A percentile compares a stretch with the other conserved stretches of the same genome.
Evolutionary conservation across 1,140 invertebrate species (phyloP).

Genomic region (Drosophila tristis): DNA sequence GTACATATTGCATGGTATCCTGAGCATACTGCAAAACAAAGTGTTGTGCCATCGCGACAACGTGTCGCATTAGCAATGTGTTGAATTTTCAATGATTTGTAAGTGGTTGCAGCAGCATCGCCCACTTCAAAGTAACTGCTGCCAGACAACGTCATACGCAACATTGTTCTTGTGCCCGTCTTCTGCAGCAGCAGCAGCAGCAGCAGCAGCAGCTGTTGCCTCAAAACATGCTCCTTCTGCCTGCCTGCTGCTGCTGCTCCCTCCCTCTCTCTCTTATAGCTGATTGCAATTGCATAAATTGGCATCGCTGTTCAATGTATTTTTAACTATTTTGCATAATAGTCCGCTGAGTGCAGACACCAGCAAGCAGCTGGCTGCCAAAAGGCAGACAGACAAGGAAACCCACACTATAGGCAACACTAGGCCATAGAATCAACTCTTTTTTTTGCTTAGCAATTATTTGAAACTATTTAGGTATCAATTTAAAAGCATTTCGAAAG

Average conservation of each 20-base stretch:
- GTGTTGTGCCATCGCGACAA: constrained; percentile 52
- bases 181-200: constrained; percentile 28
- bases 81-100: constrained; percentile 81
- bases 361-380: constrained; percentile 14
- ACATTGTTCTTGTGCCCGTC: constrained; percentile 50
- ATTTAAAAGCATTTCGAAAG: too few relatives aligned
- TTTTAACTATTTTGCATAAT: constrained; percentile 67
- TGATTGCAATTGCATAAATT: constrained; percentile 67
- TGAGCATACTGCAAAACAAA: constrained; percentile 54
- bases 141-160: constrained; percentile 22
- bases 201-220: constrained; percentile 46
- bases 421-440: neutral
- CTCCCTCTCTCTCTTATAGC: neutral
- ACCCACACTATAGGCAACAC: neutral
- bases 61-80: constrained; percentile 78
- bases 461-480: too few relatives aligned
- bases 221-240: constrained; percentile 6
- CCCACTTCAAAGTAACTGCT: constrained; percentile 51
- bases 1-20: constrained; percentile 5
- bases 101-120: constrained; percentile 55
- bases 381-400: neutral
- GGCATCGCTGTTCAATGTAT: constrained; percentile 53
- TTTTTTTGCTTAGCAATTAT: too few relatives aligned
- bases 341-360: constrained; percentile 6
- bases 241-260: neutral